A percentile compares a stretch with the other conserved stretches of the same genome.
These are phyloP conservation scores for Oxygymnocypris stewartii DNA, from an alignment of 2,113 vertebrate species.

Conservation along the genomic window DNA sequence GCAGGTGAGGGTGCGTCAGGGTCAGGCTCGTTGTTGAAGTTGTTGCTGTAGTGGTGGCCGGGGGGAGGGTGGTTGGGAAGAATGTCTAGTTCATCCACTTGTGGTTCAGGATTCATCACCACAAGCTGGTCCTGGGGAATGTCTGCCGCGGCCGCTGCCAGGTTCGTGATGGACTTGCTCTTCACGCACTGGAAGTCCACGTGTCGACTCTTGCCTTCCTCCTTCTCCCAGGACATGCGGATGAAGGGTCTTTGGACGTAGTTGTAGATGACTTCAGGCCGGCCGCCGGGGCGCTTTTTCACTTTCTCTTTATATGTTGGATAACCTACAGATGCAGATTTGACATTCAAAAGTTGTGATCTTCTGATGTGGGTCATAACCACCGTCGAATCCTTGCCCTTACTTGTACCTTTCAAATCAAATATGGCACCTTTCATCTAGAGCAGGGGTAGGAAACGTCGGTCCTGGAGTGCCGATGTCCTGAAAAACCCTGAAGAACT, in stretches of 20 bases:
- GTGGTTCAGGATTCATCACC: slow-evolving; percentile 92
- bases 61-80: slow-evolving; percentile 86
- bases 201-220: slow-evolving; percentile 96
- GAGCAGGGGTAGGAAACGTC: too few relatives aligned
- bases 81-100: slow-evolving; percentile 96
- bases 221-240: slow-evolving; percentile 99
- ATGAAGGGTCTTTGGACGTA: slow-evolving; percentile 98
- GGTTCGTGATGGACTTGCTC: slow-evolving; percentile 96
- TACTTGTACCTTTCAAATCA: background rate
- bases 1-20: slow-evolving; percentile 86
- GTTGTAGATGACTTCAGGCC: slow-evolving; percentile 98
- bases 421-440: background rate
- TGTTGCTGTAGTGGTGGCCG: slow-evolving; percentile 77
- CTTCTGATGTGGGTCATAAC: background rate
- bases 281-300: slow-evolving; percentile 93
- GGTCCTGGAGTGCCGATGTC: too few relatives aligned
- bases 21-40: slow-evolving; percentile 85
- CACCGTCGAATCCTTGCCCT: background rate
- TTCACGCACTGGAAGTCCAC: slow-evolving; percentile 99
- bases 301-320: slow-evolving; percentile 99
- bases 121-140: slow-evolving; percentile 98
- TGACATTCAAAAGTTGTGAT: background rate
- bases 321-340: slow-evolving; percentile 76
- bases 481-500: too few relatives aligned
- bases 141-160: slow-evolving; percentile 93